A percentile compares a stretch with the other conserved stretches of the same genome.
Conservation (phyloP, 2,113 vertebrate species). For the Mystacornis crossleyi region DNA sequence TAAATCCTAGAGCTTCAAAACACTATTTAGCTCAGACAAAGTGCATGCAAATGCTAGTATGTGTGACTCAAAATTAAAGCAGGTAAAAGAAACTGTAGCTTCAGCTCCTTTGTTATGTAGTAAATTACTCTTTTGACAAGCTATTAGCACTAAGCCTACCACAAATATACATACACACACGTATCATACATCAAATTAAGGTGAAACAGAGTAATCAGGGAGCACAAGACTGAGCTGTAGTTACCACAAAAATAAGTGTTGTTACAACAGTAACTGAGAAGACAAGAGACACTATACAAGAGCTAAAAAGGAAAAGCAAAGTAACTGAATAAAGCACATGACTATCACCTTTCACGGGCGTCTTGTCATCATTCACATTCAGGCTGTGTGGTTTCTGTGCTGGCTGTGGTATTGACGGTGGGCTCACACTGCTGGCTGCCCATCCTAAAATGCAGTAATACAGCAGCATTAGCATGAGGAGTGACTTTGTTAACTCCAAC, state of each 20-base stretch:
- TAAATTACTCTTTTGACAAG: neutral
- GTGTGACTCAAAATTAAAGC: neutral
- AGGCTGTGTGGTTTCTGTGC: constrained; percentile 70
- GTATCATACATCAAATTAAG: neutral
- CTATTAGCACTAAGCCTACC: neutral
- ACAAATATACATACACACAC: neutral
- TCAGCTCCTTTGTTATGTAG: neutral
- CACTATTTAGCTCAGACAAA: neutral
- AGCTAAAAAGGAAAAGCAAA: neutral
- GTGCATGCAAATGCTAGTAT: neutral
- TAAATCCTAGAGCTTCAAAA: neutral
- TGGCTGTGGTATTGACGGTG: constrained; percentile 54
- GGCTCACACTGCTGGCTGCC: constrained; percentile 59
- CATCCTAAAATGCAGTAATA: constrained; percentile 77
- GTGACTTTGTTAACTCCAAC: neutral
- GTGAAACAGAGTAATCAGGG: neutral
- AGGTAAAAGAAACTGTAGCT: neutral
- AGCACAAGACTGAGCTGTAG: neutral
- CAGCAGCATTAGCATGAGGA: neutral
- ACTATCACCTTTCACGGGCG: constrained; percentile 74
- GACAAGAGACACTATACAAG: neutral
- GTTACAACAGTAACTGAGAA: neutral
- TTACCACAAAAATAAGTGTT: neutral
- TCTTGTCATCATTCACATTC: constrained; percentile 64
- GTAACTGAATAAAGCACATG: neutral